Evolutionary conservation across 2,113 vertebrate species (phyloP).

Genomic region (Raphicerus campestris): DNA sequence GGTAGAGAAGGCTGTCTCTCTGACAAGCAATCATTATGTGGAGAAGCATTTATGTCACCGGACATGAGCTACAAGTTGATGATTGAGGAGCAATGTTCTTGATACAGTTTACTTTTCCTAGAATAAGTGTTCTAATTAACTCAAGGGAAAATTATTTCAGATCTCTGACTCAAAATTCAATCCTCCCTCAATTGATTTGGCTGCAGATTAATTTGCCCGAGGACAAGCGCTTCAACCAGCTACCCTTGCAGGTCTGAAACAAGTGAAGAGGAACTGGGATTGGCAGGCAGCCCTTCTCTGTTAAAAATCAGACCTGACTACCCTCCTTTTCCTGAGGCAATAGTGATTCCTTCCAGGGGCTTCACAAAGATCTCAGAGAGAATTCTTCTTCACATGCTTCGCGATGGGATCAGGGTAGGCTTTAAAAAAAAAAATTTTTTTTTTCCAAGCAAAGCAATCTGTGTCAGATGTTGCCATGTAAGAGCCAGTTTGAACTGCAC

Average conservation of each 20-base stretch:
- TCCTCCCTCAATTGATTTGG: constrained; percentile 30
- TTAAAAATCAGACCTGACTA: neutral
- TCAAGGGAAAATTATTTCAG: neutral
- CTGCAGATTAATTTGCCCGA: constrained; percentile 28
- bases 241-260: neutral
- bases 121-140: constrained; percentile 54
- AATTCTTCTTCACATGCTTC: neutral
- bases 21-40: constrained; percentile 74
- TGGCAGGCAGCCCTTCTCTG: neutral
- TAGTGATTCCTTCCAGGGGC: neutral
- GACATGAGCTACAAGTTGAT: constrained; percentile 44
- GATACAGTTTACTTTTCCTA: constrained; percentile 30
- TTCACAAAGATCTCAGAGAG: neutral
- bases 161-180: constrained; percentile 46
- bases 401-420: neutral
- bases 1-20: constrained; percentile 58
- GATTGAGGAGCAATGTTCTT: constrained; percentile 29
- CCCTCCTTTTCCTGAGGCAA: constrained; percentile 5
- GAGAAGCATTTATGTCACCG: constrained; percentile 60
- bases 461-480: neutral
- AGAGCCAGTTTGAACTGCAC: neutral
- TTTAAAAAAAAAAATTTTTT: neutral
- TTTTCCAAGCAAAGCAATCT: neutral
- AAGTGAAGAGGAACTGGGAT: neutral
- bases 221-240: constrained; percentile 22